Conservation (phyloP, 2,113 vertebrate species). For the Podilymbus podiceps region DNA sequence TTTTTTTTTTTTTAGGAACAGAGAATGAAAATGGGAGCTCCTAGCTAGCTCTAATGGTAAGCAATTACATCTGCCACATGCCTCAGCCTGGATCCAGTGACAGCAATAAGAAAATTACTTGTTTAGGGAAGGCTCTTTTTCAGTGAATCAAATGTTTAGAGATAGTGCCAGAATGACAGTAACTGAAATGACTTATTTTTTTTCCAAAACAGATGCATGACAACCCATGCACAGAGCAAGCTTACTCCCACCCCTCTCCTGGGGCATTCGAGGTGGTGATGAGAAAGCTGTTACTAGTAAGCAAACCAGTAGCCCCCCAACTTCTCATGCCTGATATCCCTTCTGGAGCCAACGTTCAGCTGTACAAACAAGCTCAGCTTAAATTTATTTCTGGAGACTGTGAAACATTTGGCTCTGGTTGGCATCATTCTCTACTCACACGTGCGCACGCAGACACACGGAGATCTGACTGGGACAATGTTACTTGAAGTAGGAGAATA, state of each 20-base stretch:
- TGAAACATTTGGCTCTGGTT: not conserved
- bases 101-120: not conserved
- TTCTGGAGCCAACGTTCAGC: conserved; percentile 16
- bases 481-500: not conserved
- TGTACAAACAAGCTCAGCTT: conserved; percentile 41
- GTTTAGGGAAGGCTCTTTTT: not conserved
- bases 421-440: not conserved
- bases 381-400: conserved; percentile 2
- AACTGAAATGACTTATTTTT: not conserved
- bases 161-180: not conserved
- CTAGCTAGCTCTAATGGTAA: not conserved
- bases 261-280: not conserved
- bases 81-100: not conserved
- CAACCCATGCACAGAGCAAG: not conserved
- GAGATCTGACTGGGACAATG: not conserved
- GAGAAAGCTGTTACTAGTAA: not conserved
- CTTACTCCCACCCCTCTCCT: not conserved
- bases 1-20: not conserved
- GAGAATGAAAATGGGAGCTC: not conserved
- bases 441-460: not conserved
- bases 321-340: not conserved
- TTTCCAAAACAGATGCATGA: not conserved
- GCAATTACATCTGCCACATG: not conserved
- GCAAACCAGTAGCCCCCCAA: not conserved
- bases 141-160: not conserved